A percentile compares a stretch with the other conserved stretches of the same genome.
Conservation (phyloP, 64 coral and sea anemone genomes). For the Hydrozoanthus tunicans region DNA sequence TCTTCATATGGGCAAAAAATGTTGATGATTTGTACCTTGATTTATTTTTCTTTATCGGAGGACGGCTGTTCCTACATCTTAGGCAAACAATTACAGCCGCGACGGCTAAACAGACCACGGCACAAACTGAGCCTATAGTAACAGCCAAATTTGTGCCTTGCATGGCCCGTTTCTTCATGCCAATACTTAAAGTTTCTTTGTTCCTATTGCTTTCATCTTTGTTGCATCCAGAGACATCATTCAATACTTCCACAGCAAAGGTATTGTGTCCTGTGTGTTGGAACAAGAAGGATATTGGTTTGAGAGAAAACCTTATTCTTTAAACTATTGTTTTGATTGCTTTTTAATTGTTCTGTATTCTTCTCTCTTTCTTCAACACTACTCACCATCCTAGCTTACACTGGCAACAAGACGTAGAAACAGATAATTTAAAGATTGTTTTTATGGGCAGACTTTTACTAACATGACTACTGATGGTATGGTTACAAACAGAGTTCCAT, state of each 20-base stretch:
- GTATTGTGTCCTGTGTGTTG: slow-evolving; percentile 47
- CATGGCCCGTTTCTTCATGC: neutral
- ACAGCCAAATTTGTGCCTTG: slow-evolving; percentile 62
- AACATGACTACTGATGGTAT: too few relatives aligned
- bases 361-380: too few relatives aligned
- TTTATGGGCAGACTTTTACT: too few relatives aligned
- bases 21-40: slow-evolving; percentile 52
- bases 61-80: slow-evolving; percentile 61
- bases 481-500: too few relatives aligned
- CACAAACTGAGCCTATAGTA: slow-evolving; percentile 72
- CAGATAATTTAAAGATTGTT: too few relatives aligned
- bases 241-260: slow-evolving; percentile 14
- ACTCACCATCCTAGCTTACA: too few relatives aligned
- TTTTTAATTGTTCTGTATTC: neutral
- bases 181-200: neutral
- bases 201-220: neutral
- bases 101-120: slow-evolving; percentile 63
- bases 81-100: slow-evolving; percentile 79
- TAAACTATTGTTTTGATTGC: neutral
- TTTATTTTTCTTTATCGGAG: slow-evolving; percentile 59
- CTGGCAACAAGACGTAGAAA: too few relatives aligned
- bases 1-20: too few relatives aligned
- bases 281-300: neutral
- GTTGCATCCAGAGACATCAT: neutral
- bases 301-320: neutral